Base-by-base conservation (phyloP, 2,797 vertebrate species). In the Xyrichtys novacula region DNA sequence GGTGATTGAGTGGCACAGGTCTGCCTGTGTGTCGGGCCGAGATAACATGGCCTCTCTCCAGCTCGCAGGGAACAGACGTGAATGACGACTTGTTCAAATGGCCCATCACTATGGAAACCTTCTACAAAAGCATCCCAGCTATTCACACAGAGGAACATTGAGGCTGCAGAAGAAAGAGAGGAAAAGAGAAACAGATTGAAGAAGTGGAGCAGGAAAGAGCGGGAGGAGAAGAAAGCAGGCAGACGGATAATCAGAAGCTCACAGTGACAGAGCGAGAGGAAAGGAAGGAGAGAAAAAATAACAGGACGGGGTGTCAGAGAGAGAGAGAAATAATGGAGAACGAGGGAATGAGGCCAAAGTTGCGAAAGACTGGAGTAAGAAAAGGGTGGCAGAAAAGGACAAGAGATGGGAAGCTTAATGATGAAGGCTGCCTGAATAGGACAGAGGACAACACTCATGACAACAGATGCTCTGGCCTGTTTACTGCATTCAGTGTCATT, bases 91-190 rank as follows among this genome's bases (percentile, higher is more conserved):
- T 89, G 85, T 90, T 90, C 84, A 87, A 90, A 88, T 83, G 84
- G 81, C 83, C 78, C 65, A 76, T 93, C 86, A 53, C 92, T 80
- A 91, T 92, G 88, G 91, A 87, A 93, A 94, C 93, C 65, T 47
- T 80, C 83, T 57, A 89, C 86, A 87, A 88, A 93, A 91, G 89
- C 90, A 92, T 92, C 89, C 83, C 76, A 84, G 90, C 87, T 91
- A 91, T 92, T 91, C 87, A 88, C 81, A 80, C 60, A 63, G 72
- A 81, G 65, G 75, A 82, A 83, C 80, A 89, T 19, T 73, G 76
- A 79, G 66, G 68, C 80, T 60, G 74, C 53, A 42, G 69, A 66
- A 57, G 62, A 74, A 76, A 76, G 55, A 71, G 43, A 49, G 49
- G 38, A 38, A 65, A 60, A 71, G 63, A 58, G 66, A 49, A 74